Percentiles rank a stretch among this genome's conserved stretches.
phyloP scores from a whole-genome alignment of 2,888 invertebrate species.

The Noctua comes region DNA sequence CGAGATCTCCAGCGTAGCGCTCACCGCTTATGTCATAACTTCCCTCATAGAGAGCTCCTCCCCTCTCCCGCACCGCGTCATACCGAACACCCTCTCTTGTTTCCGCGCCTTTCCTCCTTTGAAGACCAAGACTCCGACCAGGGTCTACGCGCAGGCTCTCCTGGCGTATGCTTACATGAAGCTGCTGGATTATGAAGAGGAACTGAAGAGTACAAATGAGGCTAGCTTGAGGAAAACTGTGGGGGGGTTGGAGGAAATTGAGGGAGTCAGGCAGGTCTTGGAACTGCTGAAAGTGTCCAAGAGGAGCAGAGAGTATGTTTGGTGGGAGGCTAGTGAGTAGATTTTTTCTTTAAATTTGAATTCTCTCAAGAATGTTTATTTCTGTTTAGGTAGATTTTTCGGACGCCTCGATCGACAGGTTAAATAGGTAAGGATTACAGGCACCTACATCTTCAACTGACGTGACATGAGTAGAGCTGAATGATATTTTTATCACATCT shows the following conservation, averaged over 20 bases:
- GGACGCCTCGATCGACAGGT: neutral
- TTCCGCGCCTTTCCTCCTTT: slow-evolving; percentile 85
- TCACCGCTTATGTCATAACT: slow-evolving; percentile 93
- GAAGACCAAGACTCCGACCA: slow-evolving; percentile 73
- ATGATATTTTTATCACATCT: too few species aligned
- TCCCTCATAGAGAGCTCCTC: slow-evolving; percentile 91
- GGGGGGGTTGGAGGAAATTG: slow-evolving; percentile 75
- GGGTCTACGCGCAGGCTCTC: slow-evolving; percentile 80
- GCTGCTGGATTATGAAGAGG: slow-evolving; percentile 78
- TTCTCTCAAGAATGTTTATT: neutral
- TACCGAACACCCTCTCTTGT: slow-evolving; percentile 91
- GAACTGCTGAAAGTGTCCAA: slow-evolving; percentile 79
- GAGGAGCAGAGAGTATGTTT: slow-evolving; percentile 91
- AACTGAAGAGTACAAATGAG: slow-evolving; percentile 74
- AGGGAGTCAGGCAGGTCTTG: slow-evolving; percentile 77
- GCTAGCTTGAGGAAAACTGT: slow-evolving; percentile 68
- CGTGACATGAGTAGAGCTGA: too few species aligned
- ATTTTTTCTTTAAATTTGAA: neutral
- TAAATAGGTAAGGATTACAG: too few species aligned
- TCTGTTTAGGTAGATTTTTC: neutral
- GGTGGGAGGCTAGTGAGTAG: slow-evolving; percentile 94
- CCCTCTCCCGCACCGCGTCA: slow-evolving; percentile 83
- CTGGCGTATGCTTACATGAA: slow-evolving; percentile 81
- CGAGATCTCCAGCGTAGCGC: slow-evolving; percentile 90
- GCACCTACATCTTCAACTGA: too few species aligned